Evolutionary conservation across 2,113 vertebrate species (phyloP).

Genomic region (Mellivora capensis): DNA sequence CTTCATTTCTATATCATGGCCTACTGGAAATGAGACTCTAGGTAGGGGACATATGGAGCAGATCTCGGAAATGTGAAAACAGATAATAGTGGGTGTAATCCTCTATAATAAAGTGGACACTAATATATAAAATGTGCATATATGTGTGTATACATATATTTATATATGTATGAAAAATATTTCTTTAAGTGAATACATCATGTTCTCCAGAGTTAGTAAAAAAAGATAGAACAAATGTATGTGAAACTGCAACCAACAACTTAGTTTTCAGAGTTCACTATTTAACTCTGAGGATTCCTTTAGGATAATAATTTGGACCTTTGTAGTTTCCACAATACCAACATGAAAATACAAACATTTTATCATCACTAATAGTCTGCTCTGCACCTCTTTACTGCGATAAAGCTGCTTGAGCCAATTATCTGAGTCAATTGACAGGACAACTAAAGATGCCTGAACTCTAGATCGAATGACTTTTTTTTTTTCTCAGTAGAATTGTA

Average conservation of each 20-base stretch:
- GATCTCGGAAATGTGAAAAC: neutral
- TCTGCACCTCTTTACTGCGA: neutral
- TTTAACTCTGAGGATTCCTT: neutral
- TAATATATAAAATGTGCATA: neutral
- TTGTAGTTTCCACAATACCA: neutral
- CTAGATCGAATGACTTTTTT: neutral
- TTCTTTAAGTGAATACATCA: neutral
- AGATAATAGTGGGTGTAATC: neutral
- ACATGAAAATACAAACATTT: neutral
- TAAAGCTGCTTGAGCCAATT: neutral
- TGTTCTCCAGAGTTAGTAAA: neutral
- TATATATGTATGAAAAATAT: neutral
- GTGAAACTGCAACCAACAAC: neutral
- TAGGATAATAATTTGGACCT: neutral
- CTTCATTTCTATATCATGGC: neutral
- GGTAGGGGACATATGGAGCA: no score
- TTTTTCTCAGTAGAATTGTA: neutral
- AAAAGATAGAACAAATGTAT: neutral
- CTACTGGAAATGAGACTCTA: neutral
- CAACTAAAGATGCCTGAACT: neutral
- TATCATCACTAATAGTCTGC: accelerated
- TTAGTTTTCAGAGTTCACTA: neutral
- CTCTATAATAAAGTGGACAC: neutral
- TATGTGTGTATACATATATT: no score
- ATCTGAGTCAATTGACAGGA: neutral